Evolutionary conservation across 2,797 vertebrate genomes (phyloP).

Genomic region (Botia kubotai): DNA sequence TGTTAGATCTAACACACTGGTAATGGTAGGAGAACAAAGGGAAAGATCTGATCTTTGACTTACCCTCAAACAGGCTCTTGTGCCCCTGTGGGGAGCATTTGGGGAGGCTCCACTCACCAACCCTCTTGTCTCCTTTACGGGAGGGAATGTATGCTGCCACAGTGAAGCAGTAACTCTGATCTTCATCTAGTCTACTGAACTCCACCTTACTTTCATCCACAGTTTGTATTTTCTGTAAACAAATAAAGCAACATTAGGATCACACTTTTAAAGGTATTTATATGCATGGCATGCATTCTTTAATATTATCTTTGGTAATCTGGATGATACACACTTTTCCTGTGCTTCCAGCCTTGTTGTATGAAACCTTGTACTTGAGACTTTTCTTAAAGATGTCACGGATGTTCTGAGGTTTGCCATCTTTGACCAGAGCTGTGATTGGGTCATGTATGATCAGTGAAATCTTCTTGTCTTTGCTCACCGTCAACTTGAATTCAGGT

Average conservation of each 20-base stretch:
- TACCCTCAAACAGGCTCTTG: slow-evolving; percentile 64
- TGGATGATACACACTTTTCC: slow-evolving; percentile 75
- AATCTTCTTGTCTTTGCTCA: slow-evolving; percentile 65
- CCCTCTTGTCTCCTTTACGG: slow-evolving; percentile 68
- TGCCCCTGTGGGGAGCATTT: slow-evolving; percentile 58
- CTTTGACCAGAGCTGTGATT: slow-evolving; percentile 70
- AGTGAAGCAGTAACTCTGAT: slow-evolving; percentile 86
- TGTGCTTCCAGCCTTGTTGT: slow-evolving; percentile 85
- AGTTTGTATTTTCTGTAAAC: slow-evolving; percentile 72
- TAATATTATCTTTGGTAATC: background rate
- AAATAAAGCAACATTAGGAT: slow-evolving; percentile 31
- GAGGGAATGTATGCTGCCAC: slow-evolving; percentile 79
- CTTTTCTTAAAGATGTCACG: slow-evolving; percentile 81
- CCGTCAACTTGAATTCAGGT: slow-evolving; percentile 70
- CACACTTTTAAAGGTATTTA: background rate
- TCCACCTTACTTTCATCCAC: slow-evolving; percentile 69
- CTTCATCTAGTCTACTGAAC: slow-evolving; percentile 75
- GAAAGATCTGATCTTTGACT: background rate
- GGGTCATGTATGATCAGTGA: slow-evolving; percentile 78
- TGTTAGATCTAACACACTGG: too few relatives aligned
- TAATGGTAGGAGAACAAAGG: background rate
- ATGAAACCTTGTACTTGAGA: slow-evolving; percentile 83
- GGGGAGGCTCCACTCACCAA: slow-evolving; percentile 74
- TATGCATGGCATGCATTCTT: background rate
- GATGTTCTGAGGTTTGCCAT: slow-evolving; percentile 74